phyloP scores from a whole-genome alignment of 2,888 invertebrate genomes.

The Bombylius major region DNA sequence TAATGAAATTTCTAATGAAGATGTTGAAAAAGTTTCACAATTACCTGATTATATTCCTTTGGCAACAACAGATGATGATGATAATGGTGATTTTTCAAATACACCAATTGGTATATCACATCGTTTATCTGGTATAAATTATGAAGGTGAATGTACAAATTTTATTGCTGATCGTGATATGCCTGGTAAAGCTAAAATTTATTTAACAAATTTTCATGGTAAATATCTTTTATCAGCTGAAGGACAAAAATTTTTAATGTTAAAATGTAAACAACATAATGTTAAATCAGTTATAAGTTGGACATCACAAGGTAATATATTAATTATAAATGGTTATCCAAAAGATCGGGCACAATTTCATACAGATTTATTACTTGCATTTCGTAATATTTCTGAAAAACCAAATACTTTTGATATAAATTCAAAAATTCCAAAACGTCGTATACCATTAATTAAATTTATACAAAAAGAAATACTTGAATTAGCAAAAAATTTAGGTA shows the following conservation, averaged over 20 bases:
- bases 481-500: conserved; percentile 37
- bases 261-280: conserved; percentile 30
- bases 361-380: conserved; percentile 36
- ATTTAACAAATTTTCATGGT: conserved; percentile 39
- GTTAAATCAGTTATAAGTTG: conserved; percentile 28
- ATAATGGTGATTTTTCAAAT: conserved; percentile 4
- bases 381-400: conserved; percentile 21
- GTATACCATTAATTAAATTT: conserved; percentile 28
- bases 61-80: neutral
- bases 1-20: neutral
- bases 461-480: conserved; percentile 27
- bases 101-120: neutral
- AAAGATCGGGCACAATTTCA: conserved; percentile 43
- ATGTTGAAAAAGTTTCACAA: neutral
- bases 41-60: conserved; percentile 31
- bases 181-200: conserved; percentile 38
- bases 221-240: conserved; percentile 39
- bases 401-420: conserved; percentile 23
- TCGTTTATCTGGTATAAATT: neutral
- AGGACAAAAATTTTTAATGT: conserved; percentile 39
- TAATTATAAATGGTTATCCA: conserved; percentile 40
- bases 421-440: conserved; percentile 27
- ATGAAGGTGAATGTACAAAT: neutral
- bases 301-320: conserved; percentile 36
- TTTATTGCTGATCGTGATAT: conserved; percentile 8